Evolutionary conservation across 2,113 vertebrate genomes (phyloP), one percentile per base, ranked within the genome.

Genomic region (Oostethus manadensis): DNA sequence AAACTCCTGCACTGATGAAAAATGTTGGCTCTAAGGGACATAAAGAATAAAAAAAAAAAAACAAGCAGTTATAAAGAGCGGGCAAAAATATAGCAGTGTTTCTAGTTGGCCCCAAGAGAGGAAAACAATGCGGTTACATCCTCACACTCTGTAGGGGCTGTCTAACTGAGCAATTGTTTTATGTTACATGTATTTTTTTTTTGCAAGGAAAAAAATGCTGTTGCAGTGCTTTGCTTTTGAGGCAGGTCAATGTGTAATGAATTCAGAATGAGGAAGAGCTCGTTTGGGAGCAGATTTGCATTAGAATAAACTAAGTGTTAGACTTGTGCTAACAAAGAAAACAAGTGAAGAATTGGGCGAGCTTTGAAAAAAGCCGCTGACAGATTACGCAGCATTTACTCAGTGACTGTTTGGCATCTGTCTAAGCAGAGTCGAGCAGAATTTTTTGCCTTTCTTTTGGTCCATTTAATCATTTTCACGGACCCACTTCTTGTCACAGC

Each of bases 381-480:
- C 45, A 26, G 29, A 78, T 68, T 54, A 61, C 38, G 18, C 13
- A 8, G 13, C 43, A 26, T 64, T 59, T 64, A 50, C 47, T 56
- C 57, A 56, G 49, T 61, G 43, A 58, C 64, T 56, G 57, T 70
- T 68, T 47, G 43, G 55, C 42, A 42, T 48, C 42, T 49, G 38
- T 64, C 45, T 55, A 53, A 68, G 57, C 43, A 20, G 42, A 54
- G 51, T 51, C 57, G 5, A 56, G 68, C n/a, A n/a, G n/a, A n/a
- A n/a, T 54, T 47, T 61, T 21, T 66, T 33, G 38, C 13, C 53
- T 70, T 62, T 48, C 38, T 71, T 74, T 68, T 38, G 62, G 47
- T 55, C 51, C 71, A 64, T 74, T 77, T 67, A 73, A 80, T 79
- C 73, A 68, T 18, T 10, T 33, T 33, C 29, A 6, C 29, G 29